Base-by-base conservation (phyloP, 1,140 invertebrate genomes). In the Marisa cornuarietis region DNA sequence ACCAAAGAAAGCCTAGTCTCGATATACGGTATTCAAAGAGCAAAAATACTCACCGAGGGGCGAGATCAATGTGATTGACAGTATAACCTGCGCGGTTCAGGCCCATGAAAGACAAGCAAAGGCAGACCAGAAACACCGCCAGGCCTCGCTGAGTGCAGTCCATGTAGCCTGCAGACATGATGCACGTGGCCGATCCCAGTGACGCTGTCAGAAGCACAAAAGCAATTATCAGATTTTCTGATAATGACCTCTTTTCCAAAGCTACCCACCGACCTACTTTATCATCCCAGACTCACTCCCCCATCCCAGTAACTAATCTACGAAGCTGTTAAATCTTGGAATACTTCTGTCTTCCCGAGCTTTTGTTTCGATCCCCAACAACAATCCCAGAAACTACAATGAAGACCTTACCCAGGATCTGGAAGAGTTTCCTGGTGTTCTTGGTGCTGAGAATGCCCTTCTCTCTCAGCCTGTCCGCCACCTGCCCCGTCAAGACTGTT, bases 31-130 rank as follows among this genome's bases (percentile, higher is more conserved):
- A 68, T 22, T 42, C n/a, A 16, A 16, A 5, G 3, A 16, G 22
- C n/a, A 68, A 68, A 68, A 26, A 7, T 13, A 68, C 31, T 6
- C 87, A 89, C 71, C 81, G 84, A n/a, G 83, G 81, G 13, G 95
- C 95, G 81, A 96, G 94, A 88, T 96, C 95, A 86, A 96, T 90
- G 86, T 95, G 95, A 91, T 96, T 96, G 4, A 96, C 95, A 85
- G 94, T 94, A 87, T 83, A 96, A 74, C 95, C 96, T 11, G 95
- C 73, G 62, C 72, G 58, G 61, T 63, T 71, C 18, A 84, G n/a
- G 10, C 65, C 80, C 1, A 31, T 69, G 58, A 80, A 82, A 14
- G 26, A 51, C 11, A 81, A 63, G 51, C 76, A 68, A 24, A 84
- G 58, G 14, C 73, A 75, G 24, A 84, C 24, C 22, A 80, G 63